Percentiles rank a stretch among this genome's conserved stretches.
These are phyloP conservation scores for Sphaerophoria taeniata DNA, from an alignment of 2,888 invertebrate genomes.

Conservation along the genomic window DNA sequence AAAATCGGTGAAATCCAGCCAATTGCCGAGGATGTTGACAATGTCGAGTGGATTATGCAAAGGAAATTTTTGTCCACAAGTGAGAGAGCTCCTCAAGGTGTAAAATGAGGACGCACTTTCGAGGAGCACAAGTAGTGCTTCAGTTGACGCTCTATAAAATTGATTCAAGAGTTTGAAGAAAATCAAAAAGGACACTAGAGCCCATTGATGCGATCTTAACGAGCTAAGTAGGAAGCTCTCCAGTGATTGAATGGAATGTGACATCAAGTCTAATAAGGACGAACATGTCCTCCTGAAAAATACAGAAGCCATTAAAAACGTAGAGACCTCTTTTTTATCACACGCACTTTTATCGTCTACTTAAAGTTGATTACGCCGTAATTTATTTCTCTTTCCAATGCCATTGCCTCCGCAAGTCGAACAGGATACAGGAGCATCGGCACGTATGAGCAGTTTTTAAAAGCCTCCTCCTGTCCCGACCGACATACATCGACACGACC, in stretches of 20 bases:
- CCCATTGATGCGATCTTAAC: neutral
- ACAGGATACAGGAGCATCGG: neutral
- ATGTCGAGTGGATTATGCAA: conserved; percentile 71
- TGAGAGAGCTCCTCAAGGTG: conserved; percentile 58
- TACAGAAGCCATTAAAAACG: conserved; percentile 17
- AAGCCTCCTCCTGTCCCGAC: neutral
- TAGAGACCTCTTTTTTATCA: conserved; percentile 5
- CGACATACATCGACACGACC: conserved; percentile 43
- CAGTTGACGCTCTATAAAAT: conserved; percentile 36
- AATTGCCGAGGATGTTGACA: conserved; percentile 66
- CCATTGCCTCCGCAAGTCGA: neutral
- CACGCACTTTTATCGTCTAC: conserved; percentile 33
- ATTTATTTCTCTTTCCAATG: conserved; percentile 54
- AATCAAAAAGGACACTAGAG: neutral
- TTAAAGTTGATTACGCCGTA: conserved; percentile 59
- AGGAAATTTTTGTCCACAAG: conserved; percentile 38
- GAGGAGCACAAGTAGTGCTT: conserved; percentile 34
- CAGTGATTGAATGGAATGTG: too few relatives aligned
- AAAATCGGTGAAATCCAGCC: conserved; percentile 53
- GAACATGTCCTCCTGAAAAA: neutral
- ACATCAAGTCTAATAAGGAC: neutral
- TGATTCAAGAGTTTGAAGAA: conserved; percentile 6
- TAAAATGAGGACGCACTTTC: conserved; percentile 63
- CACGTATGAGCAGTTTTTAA: neutral
- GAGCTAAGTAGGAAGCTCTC: too few relatives aligned